phyloP scores from a whole-genome alignment of 2,797 vertebrate species.

The Atherinosoma microstoma region DNA sequence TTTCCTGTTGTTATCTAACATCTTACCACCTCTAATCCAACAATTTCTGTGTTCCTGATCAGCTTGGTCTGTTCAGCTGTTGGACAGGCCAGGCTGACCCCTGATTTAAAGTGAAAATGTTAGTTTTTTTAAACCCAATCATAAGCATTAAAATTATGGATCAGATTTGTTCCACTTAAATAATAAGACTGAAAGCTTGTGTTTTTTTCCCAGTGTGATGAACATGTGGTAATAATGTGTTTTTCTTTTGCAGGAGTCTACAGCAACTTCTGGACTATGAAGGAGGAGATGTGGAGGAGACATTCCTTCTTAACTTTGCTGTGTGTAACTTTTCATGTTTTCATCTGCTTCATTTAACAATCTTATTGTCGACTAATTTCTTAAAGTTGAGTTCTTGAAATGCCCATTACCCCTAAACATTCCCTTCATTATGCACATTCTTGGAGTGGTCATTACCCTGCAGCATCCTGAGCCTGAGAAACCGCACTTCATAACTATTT shows the following conservation, averaged over 20 bases:
- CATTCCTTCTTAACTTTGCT: slow-evolving; percentile 95
- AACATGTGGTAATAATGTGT: background rate
- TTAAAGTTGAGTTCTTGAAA: background rate
- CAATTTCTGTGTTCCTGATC: background rate
- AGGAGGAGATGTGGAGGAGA: slow-evolving; percentile 91
- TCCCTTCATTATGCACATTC: background rate
- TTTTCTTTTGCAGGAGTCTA: slow-evolving; percentile 87
- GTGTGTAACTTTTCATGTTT: slow-evolving; percentile 73
- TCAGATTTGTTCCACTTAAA: too few relatives aligned
- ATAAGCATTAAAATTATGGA: too few relatives aligned
- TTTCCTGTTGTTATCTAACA: slow-evolving; percentile 35
- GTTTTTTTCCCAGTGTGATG: background rate
- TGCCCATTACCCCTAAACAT: too few relatives aligned
- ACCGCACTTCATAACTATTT: too few relatives aligned
- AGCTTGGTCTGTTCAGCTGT: slow-evolving; percentile 22
- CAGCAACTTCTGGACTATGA: slow-evolving; percentile 95
- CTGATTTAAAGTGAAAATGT: background rate
- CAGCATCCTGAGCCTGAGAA: too few relatives aligned
- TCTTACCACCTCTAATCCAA: slow-evolving; percentile 7
- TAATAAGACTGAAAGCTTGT: background rate
- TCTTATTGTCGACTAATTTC: too few relatives aligned
- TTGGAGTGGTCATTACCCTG: too few relatives aligned
- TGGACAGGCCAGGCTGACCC: slow-evolving; percentile 16
- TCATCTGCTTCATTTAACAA: background rate
- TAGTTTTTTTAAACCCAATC: background rate